phyloP scores from a whole-genome alignment of 2,888 invertebrate species.

The Noctuana brunneofusca region DNA sequence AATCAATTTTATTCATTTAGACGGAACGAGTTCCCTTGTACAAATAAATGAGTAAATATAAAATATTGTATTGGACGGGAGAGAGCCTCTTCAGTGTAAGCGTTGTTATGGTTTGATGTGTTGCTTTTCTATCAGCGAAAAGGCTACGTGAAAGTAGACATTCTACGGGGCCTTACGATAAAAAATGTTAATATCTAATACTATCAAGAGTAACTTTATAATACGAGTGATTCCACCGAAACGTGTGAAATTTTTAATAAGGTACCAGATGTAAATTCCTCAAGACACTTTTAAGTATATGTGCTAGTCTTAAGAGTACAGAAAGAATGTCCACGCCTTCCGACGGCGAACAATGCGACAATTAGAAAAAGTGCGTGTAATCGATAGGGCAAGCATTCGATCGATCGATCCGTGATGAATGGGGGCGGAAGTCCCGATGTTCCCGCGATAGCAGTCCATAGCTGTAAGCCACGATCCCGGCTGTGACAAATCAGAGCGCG shows the following conservation, averaged over 20 bases:
- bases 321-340: conserved; percentile 32
- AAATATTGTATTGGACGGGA: conserved; percentile 55
- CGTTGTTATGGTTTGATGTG: conserved; percentile 57
- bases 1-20: conserved; percentile 83
- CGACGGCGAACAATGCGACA: conserved; percentile 32
- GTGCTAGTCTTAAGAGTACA: conserved; percentile 20
- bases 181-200: background rate
- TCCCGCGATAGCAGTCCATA: conserved; percentile 44
- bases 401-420: conserved; percentile 76
- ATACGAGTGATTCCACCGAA: background rate
- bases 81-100: conserved; percentile 50
- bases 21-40: conserved; percentile 72
- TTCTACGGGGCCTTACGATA: background rate
- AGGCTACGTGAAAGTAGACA: conserved; percentile 25
- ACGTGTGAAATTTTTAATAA: background rate
- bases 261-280: conserved; percentile 19
- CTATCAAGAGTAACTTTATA: background rate
- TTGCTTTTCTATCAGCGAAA: conserved; percentile 44
- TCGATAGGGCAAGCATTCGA: conserved; percentile 73
- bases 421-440: conserved; percentile 68
- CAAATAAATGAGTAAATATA: conserved; percentile 75
- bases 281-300: conserved; percentile 5
- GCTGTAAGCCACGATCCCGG: conserved; percentile 41
- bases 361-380: conserved; percentile 54
- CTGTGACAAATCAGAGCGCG: conserved; percentile 77